Evolutionary conservation across 2,888 invertebrate species (phyloP).

Genomic region (Caradrina clavipalpis): DNA sequence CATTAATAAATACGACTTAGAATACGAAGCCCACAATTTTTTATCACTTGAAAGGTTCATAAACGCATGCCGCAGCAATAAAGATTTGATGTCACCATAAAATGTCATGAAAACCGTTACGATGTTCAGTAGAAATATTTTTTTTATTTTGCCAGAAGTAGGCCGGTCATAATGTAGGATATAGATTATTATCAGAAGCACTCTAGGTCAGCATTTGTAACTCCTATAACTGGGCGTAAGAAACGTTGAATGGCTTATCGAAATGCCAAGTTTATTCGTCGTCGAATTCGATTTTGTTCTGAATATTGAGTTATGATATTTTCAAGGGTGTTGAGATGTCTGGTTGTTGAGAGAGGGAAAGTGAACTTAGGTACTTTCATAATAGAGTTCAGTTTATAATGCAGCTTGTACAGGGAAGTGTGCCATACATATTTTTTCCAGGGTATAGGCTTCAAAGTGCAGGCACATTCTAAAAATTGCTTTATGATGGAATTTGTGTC

Average conservation of each 20-base stretch:
- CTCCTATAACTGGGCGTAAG: slow-evolving; percentile 29
- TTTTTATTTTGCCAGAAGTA: slow-evolving; percentile 65
- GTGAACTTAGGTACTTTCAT: neutral
- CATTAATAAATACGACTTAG: slow-evolving; percentile 65
- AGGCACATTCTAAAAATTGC: too few species aligned
- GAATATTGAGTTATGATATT: neutral
- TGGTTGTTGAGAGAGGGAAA: neutral
- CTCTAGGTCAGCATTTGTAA: slow-evolving; percentile 55
- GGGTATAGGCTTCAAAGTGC: too few species aligned
- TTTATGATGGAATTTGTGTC: too few species aligned
- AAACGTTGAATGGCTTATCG: slow-evolving; percentile 21
- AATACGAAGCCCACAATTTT: slow-evolving; percentile 42
- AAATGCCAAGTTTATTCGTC: slow-evolving; percentile 39
- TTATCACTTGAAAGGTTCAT: slow-evolving; percentile 63
- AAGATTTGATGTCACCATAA: slow-evolving; percentile 71
- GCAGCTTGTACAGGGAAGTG: too few species aligned
- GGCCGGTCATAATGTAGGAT: slow-evolving; percentile 51
- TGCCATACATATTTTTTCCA: too few species aligned
- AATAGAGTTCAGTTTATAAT: too few species aligned
- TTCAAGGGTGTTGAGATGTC: neutral
- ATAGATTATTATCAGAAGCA: slow-evolving; percentile 52
- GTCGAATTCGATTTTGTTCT: slow-evolving; percentile 18
- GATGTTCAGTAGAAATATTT: slow-evolving; percentile 64
- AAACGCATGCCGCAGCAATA: slow-evolving; percentile 67
- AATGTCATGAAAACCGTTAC: slow-evolving; percentile 67